Evolutionary conservation across 2,113 vertebrate genomes (phyloP), one percentile per base, ranked within the genome.

Genomic region (Sebastes fasciatus): DNA sequence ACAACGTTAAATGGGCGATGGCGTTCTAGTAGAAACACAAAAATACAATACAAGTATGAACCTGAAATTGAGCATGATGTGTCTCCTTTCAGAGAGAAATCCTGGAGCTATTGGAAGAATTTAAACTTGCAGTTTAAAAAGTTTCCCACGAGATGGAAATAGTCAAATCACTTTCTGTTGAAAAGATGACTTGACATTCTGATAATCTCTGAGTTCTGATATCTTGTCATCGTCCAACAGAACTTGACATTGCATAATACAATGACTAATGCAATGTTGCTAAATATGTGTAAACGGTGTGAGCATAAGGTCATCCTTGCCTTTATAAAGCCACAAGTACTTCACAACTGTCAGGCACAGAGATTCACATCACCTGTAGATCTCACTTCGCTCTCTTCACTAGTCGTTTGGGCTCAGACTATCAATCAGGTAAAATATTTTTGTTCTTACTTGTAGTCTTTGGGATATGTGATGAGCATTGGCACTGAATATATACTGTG

Each of bases 401-500:
- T 2, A 8, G 60, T 62, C 60, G 19, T 7, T 42, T 43, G 19
- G 19, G 19, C 5, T 48, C 11, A 1, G 40, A 64, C 61, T 17
- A 26, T 26, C 62, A n/a, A 19, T 43, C 64, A 66, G n/a, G 64
- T 66, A 66, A 66, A 66, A 46, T 21, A 45, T 10, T 64, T 19
- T 19, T 12, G 17, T 62, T 63, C 1, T 40, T 17, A 17, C 61
- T 62, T 62, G 12, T n/a, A n/a, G n/a, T 67, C 7, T 26, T 67
- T 23, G 45, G n/a, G n/a, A 2, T 48, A 48, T 66, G 43, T 13
- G n/a, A 65, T 1, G 1, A 65, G 62, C 42, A 26, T 21, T 46
- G 11, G n/a, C 17, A 45, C 4, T 43, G 17, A 5, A 63, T 9
- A 42, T 13, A 43, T 48, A 7, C 2, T 46, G 10, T 13, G 5